phyloP scores from a whole-genome alignment of 2,888 invertebrate genomes.

The Pheosia gnoma region DNA sequence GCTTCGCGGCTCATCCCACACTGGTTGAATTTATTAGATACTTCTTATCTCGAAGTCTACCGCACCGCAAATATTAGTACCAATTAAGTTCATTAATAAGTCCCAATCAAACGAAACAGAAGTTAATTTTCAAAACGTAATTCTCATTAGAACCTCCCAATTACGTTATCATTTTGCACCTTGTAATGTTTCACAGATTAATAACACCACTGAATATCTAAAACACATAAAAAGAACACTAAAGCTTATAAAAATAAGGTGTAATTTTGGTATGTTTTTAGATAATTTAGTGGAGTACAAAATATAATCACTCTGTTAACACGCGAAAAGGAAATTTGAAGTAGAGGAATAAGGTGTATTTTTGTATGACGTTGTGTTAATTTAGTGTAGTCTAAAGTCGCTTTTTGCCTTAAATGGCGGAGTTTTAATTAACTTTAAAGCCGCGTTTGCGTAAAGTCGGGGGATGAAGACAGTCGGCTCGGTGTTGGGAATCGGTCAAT shows the following conservation, averaged over 20 bases:
- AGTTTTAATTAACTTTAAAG: slow-evolving; percentile 42
- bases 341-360: neutral
- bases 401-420: slow-evolving; percentile 17
- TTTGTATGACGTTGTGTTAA: slow-evolving; percentile 4
- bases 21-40: too few species aligned
- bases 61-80: too few species aligned
- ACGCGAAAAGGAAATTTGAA: neutral
- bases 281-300: neutral
- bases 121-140: slow-evolving; percentile 2
- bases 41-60: too few species aligned
- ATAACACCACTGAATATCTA: slow-evolving; percentile 3
- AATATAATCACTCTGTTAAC: neutral
- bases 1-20: too few species aligned
- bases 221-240: slow-evolving; percentile 3
- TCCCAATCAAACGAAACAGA: too few species aligned
- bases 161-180: slow-evolving; percentile 11
- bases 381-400: slow-evolving; percentile 12
- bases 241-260: accelerated
- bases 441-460: slow-evolving; percentile 20
- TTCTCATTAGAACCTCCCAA: slow-evolving; percentile 14
- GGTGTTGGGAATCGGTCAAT: slow-evolving; percentile 8
- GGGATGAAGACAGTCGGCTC: slow-evolving; percentile 15
- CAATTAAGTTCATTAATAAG: too few species aligned
- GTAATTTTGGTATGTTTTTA: slow-evolving; percentile 1
- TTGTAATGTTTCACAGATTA: slow-evolving; percentile 13